Evolutionary conservation across 1,140 invertebrate species (phyloP).

Genomic region (Doryteuthis pealeii): DNA sequence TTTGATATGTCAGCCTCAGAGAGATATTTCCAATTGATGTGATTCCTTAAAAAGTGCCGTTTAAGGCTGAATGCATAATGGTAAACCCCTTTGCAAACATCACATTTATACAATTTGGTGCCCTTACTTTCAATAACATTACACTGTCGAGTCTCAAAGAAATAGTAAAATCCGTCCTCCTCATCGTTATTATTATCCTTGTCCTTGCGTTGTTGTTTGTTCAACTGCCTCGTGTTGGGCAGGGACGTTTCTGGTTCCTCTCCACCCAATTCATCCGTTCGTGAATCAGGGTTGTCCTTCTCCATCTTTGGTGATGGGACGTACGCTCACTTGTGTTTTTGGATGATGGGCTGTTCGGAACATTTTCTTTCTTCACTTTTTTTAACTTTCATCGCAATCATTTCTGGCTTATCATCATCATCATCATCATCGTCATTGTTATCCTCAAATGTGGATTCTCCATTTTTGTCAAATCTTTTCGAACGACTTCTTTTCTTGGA

Average conservation of each 20-base stretch:
- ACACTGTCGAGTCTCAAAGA: constrained; percentile 38
- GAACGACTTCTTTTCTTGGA: too few species aligned
- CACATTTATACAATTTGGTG: constrained; percentile 62
- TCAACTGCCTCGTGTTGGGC: not conserved
- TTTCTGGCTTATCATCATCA: not conserved
- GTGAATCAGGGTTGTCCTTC: not conserved
- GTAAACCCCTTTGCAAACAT: constrained; percentile 63
- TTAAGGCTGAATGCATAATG: constrained; percentile 65
- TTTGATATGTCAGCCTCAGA: constrained; percentile 51
- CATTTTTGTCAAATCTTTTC: too few species aligned
- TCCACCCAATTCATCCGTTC: not conserved
- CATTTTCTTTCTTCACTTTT: not conserved
- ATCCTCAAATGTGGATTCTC: too few species aligned
- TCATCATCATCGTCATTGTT: not conserved
- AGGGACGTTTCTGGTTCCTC: not conserved
- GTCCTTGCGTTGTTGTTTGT: not conserved
- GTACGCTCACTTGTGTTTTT: not conserved
- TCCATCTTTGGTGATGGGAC: not conserved
- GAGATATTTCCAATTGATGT: constrained; percentile 64
- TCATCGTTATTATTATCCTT: not conserved
- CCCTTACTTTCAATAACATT: constrained; percentile 40
- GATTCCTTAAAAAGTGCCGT: constrained; percentile 64
- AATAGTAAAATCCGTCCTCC: constrained; percentile 29
- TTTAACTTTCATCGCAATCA: not conserved
- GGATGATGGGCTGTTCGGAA: not conserved